Evolutionary conservation across 2,113 vertebrate genomes (phyloP), one percentile per base, ranked within the genome.

Genomic region (Dissostichus mawsoni): DNA sequence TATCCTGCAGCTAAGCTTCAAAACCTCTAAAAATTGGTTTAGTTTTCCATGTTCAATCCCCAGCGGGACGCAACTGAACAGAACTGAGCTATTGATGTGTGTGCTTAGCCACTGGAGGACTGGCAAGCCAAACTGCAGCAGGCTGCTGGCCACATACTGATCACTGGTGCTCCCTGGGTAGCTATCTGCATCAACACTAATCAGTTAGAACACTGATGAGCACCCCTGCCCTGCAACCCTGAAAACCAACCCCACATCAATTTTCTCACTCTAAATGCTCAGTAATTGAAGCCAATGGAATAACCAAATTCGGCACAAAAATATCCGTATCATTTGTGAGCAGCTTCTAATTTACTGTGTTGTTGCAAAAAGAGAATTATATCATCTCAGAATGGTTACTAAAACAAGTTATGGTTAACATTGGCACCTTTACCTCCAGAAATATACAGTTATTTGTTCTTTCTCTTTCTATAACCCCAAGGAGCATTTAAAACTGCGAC

Each of bases 151-250:
- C 87, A 69, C 80, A 76, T 75, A 81, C 81, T 74, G 70, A 88
- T 90, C 68, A 53, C 62, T 78, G 25, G 62, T 57, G 56, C 72
- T 88, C 83, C 84, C 85, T 78, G 61, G 73, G 86, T 74, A 77
- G 85, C 76, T 74, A 61, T 90, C 75, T 87, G 81, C 69, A 83
- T 84, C 78, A 62, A 69, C 70, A 62, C 85, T 90, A 90, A 90
- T 90, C 80, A 80, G 74, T 78, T 86, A 74, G 76, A 89, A 85
- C 78, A 82, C 84, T 87, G 81, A 92, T 78, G 84, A 89, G 87
- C 80, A 75, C 75, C 76, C 63, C 18, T 36, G 56, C 45, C 57
- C 58, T 4, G 33, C 33, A 77, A 74, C 69, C 23, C 52, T 67
- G 74, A 88, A 87, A 84, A 41, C 29, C 7, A 75, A 70, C 51